These are phyloP conservation scores for Apotomis turbidana DNA, from an alignment of 2,888 invertebrate genomes.

Conservation along the genomic window DNA sequence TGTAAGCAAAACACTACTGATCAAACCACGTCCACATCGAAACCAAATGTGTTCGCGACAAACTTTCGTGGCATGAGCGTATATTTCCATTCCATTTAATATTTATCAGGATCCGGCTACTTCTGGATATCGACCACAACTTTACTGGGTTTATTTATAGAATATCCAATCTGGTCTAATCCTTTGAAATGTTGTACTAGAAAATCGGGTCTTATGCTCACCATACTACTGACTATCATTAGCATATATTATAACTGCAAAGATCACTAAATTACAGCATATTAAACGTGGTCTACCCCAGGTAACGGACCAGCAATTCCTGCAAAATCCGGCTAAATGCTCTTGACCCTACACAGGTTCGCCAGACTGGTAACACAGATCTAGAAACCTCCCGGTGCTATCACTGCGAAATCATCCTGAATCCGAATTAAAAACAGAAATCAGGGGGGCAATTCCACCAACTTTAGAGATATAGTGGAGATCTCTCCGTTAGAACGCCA, in stretches of 20 bases:
- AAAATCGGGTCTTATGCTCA: no score
- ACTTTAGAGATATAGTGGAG: no score
- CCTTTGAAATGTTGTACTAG: background rate
- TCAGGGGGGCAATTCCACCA: no score
- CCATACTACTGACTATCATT: no score
- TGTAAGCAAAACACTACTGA: no score
- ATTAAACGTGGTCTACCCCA: background rate
- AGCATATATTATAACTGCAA: no score
- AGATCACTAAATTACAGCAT: no score
- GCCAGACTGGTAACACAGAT: background rate
- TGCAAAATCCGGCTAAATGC: slow-evolving; percentile 1
- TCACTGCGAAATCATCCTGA: background rate
- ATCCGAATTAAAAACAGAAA: background rate
- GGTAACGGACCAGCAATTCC: background rate
- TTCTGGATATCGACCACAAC: background rate
- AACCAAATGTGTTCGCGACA: background rate
- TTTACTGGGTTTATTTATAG: background rate
- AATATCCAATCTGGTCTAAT: background rate
- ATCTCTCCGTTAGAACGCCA: no score
- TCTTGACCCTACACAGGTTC: slow-evolving; percentile 3
- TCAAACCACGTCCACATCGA: background rate
- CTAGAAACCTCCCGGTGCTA: background rate
- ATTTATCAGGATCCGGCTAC: slow-evolving; percentile 1
- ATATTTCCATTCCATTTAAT: slow-evolving; percentile 9
- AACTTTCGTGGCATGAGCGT: slow-evolving; percentile 8